Base-by-base conservation (phyloP, 2,797 vertebrate genomes). In the Sebastes elongatus region DNA sequence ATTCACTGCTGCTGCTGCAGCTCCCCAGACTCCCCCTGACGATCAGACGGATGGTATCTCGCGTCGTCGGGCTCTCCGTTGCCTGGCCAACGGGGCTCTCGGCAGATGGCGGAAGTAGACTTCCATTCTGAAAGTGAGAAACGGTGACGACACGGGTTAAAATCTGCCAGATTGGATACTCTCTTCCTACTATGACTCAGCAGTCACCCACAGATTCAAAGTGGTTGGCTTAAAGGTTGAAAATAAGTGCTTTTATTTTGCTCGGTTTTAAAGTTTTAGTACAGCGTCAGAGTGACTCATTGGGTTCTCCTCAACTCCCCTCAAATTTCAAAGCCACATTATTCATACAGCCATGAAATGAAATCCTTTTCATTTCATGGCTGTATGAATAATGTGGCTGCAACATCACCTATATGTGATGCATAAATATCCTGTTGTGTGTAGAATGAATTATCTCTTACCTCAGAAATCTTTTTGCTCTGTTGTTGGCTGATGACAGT, bases 1-100 rank as follows among this genome's bases (percentile, higher is more conserved):
- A 99, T 94, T 99, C 98, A 81, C 97, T 99, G 89, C 98, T 99
- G 90, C 97, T 99, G 94, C 97, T 99, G 94, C 98, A 99, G 94
- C 98, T 99, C 88, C 99, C 98, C 80, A 99, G 93, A 74, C 97
- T 98, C 87, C 99, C 99, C 93, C 98, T 97, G 72, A 99, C 99
- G 75, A 99, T 99, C 96, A 99, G 97, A 14, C 97, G 97, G 83
- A 99, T 99, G n/a, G 97, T 96, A 84, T 99, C 98, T 88, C 95
- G 94, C 68, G 86, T 88, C 4, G 95, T 94, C 82, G 97, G 97
- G 90, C 88, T 92, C 87, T 96, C 95, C 86, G 95, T 97, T 94
- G 96, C 93, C 81, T 92, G 74, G 20, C 91, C 88, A 91, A 96
- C 97, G 0, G 96, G 95, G 89, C 96, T 97, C 33, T 90, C 95